Conservation (phyloP, 2,797 vertebrate species). For the Sphaeramia orbicularis region DNA sequence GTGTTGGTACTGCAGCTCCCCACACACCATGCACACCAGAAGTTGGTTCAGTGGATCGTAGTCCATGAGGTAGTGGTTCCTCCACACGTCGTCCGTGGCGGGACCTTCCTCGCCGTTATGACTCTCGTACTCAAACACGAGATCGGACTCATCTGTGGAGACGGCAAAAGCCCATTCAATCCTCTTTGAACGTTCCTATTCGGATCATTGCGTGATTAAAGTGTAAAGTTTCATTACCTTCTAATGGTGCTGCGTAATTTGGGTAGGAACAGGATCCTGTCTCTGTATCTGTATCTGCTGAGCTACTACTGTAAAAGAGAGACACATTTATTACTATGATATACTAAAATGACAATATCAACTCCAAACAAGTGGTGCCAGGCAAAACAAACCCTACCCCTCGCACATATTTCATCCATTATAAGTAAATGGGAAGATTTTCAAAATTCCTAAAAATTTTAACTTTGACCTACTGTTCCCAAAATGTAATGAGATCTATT, state of each 20-base stretch:
- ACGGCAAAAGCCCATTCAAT: background rate
- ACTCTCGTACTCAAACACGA: conserved; percentile 59
- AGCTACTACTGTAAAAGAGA: conserved; percentile 54
- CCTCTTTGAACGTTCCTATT: accelerated
- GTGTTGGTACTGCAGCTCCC: conserved; percentile 89
- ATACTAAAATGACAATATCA: background rate
- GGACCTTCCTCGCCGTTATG: conserved; percentile 52
- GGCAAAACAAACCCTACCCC: no score
- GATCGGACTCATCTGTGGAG: conserved; percentile 63
- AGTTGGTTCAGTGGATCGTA: conserved; percentile 91
- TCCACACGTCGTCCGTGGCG: conserved; percentile 74
- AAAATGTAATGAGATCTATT: no score
- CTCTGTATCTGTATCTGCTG: conserved; percentile 46
- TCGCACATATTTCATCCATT: no score
- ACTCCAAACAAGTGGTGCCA: no score
- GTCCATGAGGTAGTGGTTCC: conserved; percentile 91
- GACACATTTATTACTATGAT: background rate
- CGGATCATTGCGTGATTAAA: background rate
- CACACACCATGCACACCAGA: conserved; percentile 94
- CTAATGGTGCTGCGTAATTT: conserved; percentile 41
- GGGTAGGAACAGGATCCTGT: conserved; percentile 42
- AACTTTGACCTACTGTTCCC: no score
- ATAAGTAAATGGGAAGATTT: no score
- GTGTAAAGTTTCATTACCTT: conserved; percentile 66
- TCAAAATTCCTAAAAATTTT: no score